phyloP scores from a whole-genome alignment of 2,888 invertebrate species.

The Diarsia rubi region DNA sequence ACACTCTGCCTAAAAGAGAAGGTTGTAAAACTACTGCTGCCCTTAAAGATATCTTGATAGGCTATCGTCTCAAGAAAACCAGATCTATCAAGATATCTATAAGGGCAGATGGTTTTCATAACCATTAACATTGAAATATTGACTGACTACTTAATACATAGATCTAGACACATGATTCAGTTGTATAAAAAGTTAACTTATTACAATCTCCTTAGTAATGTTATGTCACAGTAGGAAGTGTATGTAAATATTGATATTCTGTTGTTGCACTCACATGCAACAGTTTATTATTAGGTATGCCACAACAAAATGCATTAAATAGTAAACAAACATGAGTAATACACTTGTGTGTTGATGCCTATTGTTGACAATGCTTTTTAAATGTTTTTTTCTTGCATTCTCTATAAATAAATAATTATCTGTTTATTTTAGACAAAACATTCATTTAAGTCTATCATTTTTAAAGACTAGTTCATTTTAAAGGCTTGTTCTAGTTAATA shows the following conservation, averaged over 20 bases:
- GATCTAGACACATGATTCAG: slow-evolving; percentile 58
- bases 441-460: background rate
- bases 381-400: slow-evolving; percentile 54
- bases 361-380: slow-evolving; percentile 68
- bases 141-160: slow-evolving; percentile 32
- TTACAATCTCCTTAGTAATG: slow-evolving; percentile 64
- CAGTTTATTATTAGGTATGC: slow-evolving; percentile 83
- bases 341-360: slow-evolving; percentile 67
- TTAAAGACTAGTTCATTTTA: background rate
- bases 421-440: background rate
- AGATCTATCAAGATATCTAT: too few species aligned
- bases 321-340: slow-evolving; percentile 86
- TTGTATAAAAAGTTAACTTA: slow-evolving; percentile 63
- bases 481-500: background rate
- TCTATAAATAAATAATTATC: slow-evolving; percentile 19
- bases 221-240: slow-evolving; percentile 75
- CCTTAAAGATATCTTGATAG: background rate
- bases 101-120: slow-evolving; percentile 26
- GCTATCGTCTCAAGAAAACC: background rate
- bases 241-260: slow-evolving; percentile 81
- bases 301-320: slow-evolving; percentile 83
- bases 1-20: background rate
- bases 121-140: slow-evolving; percentile 19
- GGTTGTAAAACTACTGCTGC: background rate
- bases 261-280: slow-evolving; percentile 74